A percentile compares a stretch with the other conserved stretches of the same genome.
phyloP scores from a whole-genome alignment of 2,888 invertebrate species.

The Mythimna impura region DNA sequence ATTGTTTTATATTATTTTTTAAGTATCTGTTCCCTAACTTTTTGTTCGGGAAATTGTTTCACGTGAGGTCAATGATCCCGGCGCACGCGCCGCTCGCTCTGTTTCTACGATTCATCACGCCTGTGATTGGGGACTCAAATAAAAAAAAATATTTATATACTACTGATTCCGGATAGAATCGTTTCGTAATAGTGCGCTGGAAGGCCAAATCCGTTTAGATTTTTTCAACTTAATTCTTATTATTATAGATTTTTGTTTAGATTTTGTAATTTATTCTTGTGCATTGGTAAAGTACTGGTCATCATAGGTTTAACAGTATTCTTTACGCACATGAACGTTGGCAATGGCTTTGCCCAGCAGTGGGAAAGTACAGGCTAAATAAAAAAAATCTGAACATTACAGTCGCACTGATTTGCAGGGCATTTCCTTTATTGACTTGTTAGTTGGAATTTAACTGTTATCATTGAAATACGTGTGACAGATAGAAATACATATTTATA shows the following conservation, averaged over 20 bases:
- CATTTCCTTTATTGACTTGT: background rate
- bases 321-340: background rate
- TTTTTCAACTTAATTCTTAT: background rate
- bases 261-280: background rate
- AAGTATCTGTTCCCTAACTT: constrained; percentile 62
- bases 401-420: no score
- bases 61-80: constrained; percentile 72
- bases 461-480: background rate
- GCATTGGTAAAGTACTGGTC: background rate
- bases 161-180: constrained; percentile 48
- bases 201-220: constrained; percentile 15
- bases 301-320: no score
- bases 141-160: constrained; percentile 58
- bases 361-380: no score
- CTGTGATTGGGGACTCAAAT: constrained; percentile 65
- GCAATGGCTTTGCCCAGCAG: no score
- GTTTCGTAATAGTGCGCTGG: constrained; percentile 52
- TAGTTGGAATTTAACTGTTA: background rate
- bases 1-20: constrained; percentile 44
- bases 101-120: constrained; percentile 81
- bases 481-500: constrained; percentile 9
- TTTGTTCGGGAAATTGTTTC: constrained; percentile 69
- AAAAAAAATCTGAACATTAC: background rate
- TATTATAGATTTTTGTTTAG: background rate
- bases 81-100: constrained; percentile 75